phyloP scores from a whole-genome alignment of 2,113 vertebrate genomes.

The Sitta europaea region DNA sequence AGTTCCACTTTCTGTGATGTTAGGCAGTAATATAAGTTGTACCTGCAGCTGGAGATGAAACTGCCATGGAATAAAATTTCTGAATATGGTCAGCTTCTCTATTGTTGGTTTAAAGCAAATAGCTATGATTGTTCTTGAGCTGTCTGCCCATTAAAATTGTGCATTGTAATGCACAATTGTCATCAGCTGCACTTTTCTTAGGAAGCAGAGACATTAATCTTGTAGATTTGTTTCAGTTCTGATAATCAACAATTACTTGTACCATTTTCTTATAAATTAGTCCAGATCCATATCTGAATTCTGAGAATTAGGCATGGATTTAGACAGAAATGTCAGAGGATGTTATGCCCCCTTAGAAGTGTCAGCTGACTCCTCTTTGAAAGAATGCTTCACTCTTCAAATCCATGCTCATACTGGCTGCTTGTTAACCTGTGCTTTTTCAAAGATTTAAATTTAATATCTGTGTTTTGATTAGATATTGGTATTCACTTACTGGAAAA shows the following conservation, averaged over 20 bases:
- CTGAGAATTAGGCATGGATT: background rate
- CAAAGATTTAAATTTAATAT: background rate
- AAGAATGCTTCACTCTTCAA: background rate
- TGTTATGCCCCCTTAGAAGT: background rate
- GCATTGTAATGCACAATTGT: background rate
- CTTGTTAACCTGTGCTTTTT: background rate
- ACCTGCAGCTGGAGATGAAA: background rate
- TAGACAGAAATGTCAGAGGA: background rate
- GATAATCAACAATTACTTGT: background rate
- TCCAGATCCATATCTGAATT: background rate
- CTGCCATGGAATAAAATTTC: background rate
- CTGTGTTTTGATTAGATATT: background rate
- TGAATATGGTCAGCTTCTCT: background rate
- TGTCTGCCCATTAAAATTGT: background rate
- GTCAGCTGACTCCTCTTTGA: background rate
- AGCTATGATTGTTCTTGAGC: background rate
- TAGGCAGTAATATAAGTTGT: background rate
- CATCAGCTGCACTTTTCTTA: background rate
- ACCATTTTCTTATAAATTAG: background rate
- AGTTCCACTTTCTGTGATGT: background rate
- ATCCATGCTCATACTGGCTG: background rate
- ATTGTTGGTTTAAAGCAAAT: background rate
- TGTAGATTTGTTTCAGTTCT: background rate
- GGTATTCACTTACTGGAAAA: background rate
- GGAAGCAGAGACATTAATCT: background rate